These are phyloP conservation scores for Formica exsecta DNA, from an alignment of 1,140 invertebrate genomes.

Conservation along the genomic window DNA sequence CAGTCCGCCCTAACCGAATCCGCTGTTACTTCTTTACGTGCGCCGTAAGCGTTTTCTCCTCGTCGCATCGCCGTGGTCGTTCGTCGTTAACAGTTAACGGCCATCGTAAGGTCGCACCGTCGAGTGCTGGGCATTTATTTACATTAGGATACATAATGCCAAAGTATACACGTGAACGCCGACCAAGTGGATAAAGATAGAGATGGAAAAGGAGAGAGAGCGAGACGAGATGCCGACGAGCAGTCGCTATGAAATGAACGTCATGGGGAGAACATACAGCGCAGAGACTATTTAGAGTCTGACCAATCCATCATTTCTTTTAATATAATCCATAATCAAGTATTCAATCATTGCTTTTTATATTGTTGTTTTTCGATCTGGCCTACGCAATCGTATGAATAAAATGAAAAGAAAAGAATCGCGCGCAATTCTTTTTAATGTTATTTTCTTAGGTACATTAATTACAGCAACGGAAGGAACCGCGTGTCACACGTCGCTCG, in stretches of 20 bases:
- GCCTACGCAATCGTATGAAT: neutral
- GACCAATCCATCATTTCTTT: constrained; percentile 8
- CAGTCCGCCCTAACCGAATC: constrained; percentile 59
- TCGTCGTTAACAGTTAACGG: constrained; percentile 76
- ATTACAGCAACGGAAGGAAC: constrained; percentile 17
- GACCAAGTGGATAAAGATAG: constrained; percentile 36
- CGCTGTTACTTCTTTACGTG: constrained; percentile 56
- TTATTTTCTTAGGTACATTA: neutral
- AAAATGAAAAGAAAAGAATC: neutral
- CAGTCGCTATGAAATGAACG: neutral
- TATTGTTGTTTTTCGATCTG: neutral
- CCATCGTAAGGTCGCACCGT: constrained; percentile 13
- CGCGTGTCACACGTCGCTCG: neutral
- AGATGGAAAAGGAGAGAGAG: constrained; percentile 40
- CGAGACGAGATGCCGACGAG: constrained; percentile 19
- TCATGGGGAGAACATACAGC: neutral
- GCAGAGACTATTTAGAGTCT: neutral
- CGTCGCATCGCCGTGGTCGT: constrained; percentile 16
- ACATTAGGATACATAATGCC: constrained; percentile 70
- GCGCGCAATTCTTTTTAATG: too few relatives aligned
- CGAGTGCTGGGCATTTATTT: constrained; percentile 73
- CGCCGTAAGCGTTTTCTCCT: constrained; percentile 61
- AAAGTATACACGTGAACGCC: constrained; percentile 58
- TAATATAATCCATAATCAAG: neutral
- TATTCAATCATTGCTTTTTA: neutral